Percentiles rank a stretch among this genome's conserved stretches.
phyloP scores from a whole-genome alignment of 2,113 vertebrate species.

The Salvelinus sp. region DNA sequence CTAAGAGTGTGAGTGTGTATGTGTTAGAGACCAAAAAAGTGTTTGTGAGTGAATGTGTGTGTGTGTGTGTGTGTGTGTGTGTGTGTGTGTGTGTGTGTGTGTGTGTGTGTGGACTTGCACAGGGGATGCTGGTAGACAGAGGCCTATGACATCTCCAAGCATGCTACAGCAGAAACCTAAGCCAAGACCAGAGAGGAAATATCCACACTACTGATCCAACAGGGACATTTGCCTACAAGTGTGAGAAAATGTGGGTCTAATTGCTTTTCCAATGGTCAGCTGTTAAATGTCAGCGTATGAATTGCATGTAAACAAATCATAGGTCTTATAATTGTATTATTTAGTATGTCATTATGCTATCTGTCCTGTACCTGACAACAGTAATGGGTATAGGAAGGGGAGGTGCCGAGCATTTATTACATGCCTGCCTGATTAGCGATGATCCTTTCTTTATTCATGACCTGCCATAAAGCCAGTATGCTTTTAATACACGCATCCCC shows the following conservation, averaged over 20 bases:
- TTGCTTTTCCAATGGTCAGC: slow-evolving; percentile 15
- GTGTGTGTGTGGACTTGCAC: background rate
- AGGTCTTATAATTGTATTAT: slow-evolving; percentile 2
- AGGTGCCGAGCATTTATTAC: background rate
- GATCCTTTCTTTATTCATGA: background rate
- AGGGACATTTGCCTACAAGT: slow-evolving; percentile 5
- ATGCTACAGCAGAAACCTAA: background rate
- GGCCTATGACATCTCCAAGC: background rate
- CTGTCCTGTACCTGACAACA: background rate
- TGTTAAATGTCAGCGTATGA: slow-evolving; percentile 15
- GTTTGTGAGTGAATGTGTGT: background rate
- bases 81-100: background rate
- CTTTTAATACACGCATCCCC: background rate
- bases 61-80: background rate
- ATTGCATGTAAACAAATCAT: slow-evolving; percentile 15
- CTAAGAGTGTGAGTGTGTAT: slow-evolving; percentile 31
- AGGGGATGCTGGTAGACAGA: background rate
- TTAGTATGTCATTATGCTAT: slow-evolving; percentile 12
- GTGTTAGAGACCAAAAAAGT: background rate
- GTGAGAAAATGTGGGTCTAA: slow-evolving; percentile 11
- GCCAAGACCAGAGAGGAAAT: background rate
- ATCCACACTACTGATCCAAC: background rate
- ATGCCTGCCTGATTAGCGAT: background rate
- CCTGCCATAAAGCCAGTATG: background rate
- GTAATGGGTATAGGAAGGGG: background rate